phyloP scores from a whole-genome alignment of 2,113 vertebrate species.

The Manacus vitellinus region DNA sequence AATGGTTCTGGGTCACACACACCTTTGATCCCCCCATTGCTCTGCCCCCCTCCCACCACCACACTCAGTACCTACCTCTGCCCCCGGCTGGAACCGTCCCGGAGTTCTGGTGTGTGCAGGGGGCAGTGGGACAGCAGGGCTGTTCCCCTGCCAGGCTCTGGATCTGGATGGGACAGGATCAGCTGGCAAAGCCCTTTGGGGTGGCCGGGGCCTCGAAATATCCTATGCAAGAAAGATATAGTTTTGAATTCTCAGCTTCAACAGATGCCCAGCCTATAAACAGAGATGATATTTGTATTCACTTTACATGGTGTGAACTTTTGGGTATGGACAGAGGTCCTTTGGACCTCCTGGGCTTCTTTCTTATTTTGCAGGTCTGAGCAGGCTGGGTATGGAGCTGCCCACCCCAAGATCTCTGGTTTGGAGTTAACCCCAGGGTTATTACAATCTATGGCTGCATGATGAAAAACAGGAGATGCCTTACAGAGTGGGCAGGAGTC shows the following conservation, averaged over 20 bases:
- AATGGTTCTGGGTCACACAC: not conserved
- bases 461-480: not conserved
- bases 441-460: not conserved
- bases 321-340: not conserved
- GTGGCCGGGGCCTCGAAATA: constrained; percentile 66
- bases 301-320: not conserved
- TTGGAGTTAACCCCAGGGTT: not conserved
- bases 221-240: constrained; percentile 46
- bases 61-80: not conserved
- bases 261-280: not conserved
- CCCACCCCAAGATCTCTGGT: not conserved
- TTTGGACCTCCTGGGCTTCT: not conserved
- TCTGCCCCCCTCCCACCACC: not conserved
- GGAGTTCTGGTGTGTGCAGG: not conserved
- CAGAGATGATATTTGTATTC: not conserved
- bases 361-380: not conserved
- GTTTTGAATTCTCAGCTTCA: not conserved
- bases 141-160: not conserved
- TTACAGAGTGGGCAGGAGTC: not conserved
- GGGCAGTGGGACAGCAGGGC: not conserved
- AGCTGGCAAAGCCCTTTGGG: constrained; percentile 77
- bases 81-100: not conserved
- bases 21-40: not conserved
- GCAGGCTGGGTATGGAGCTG: not conserved
- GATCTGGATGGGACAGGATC: constrained; percentile 64